A percentile compares a stretch with the other conserved stretches of the same genome.
phyloP scores from a whole-genome alignment of 2,888 invertebrate genomes.

The Hirtodrosophila alboralis region DNA sequence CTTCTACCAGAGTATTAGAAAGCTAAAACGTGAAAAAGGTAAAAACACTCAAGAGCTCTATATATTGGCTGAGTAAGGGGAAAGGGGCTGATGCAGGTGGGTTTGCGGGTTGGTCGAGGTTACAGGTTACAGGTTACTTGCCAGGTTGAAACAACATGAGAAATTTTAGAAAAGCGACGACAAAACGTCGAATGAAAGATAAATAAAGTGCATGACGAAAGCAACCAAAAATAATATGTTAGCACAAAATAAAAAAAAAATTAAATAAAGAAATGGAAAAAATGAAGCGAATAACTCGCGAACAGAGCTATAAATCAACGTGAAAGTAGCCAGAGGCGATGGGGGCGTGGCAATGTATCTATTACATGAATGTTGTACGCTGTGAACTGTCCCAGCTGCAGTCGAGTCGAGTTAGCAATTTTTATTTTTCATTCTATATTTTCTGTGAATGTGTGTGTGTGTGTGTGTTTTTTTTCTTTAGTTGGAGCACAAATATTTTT shows the following conservation, averaged over 20 bases:
- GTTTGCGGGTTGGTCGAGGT: slow-evolving; percentile 15
- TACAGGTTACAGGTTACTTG: slow-evolving; percentile 46
- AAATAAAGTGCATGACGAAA: slow-evolving; percentile 64
- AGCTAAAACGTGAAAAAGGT: slow-evolving; percentile 59
- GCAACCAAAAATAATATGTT: slow-evolving; percentile 56
- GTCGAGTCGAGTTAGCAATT: slow-evolving; percentile 56
- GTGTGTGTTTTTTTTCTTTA: slow-evolving; percentile 29
- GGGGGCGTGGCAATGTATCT: slow-evolving; percentile 59
- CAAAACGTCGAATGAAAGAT: slow-evolving; percentile 80
- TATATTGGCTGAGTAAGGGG: neutral
- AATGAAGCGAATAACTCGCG: slow-evolving; percentile 53
- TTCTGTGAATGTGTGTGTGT: slow-evolving; percentile 4
- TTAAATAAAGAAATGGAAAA: no score
- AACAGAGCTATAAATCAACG: slow-evolving; percentile 70
- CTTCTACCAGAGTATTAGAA: slow-evolving; percentile 23
- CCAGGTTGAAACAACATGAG: slow-evolving; percentile 74
- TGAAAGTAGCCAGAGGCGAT: slow-evolving; percentile 56
- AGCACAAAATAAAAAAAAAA: no score
- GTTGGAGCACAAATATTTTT: slow-evolving; percentile 65
- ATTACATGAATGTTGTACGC: slow-evolving; percentile 57
- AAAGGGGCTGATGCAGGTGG: neutral
- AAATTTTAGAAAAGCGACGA: slow-evolving; percentile 76
- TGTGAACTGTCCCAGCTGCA: slow-evolving; percentile 73
- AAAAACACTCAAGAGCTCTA: slow-evolving; percentile 15
- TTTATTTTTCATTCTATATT: slow-evolving; percentile 43